Evolutionary conservation across 2,113 vertebrate species (phyloP), one percentile per base, ranked within the genome.

Genomic region (Nasalis larvatus): DNA sequence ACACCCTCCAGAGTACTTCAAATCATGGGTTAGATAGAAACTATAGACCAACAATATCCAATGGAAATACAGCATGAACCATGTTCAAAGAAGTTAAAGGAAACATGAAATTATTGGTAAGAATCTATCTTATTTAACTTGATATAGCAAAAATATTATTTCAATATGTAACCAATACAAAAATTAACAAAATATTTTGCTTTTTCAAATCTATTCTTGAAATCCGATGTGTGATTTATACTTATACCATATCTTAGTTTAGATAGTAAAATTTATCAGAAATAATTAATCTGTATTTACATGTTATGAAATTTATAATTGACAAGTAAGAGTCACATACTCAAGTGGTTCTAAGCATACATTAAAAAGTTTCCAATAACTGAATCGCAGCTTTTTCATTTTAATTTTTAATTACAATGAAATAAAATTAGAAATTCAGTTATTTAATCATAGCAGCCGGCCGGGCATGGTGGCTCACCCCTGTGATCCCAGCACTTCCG

Each of bases 401-500:
- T 63, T 81, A 58, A 58, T 40, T 71, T 87, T 84, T 23, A 37
- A 25, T 21, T 35, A 69, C 83, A 80, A 37, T 74, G 73, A 86
- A 74, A 74, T 94, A 32, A 86, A 85, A 27, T 74, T 76, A 30
- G 42, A 49, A n/a, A 23, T 83, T 83, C 40, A 63, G 27, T 63
- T 63, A 12, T 63, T 63, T 63, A 63, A 63, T 63, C 60, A 63
- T 27, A 63, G 60, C 30, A 63, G 60, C 27, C 5, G 11, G 27
- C 60, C 0, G 2, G 60, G 60, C 12, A 6, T 0, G 0, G 30
- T 30, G 27, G 27, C 27, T 63, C 60, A 63, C 27, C 0, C 12
- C 27, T 63, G 13, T 14, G 6, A 63, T 63, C 27, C 60, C 60
- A 63, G 60, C 60, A 63, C 60, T 63, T 30, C 13, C 27, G 60